Percentiles rank a stretch among this genome's conserved stretches.
These are phyloP conservation scores for Acanthopleura granulata DNA, from an alignment of 2,888 invertebrate genomes.

Conservation along the genomic window DNA sequence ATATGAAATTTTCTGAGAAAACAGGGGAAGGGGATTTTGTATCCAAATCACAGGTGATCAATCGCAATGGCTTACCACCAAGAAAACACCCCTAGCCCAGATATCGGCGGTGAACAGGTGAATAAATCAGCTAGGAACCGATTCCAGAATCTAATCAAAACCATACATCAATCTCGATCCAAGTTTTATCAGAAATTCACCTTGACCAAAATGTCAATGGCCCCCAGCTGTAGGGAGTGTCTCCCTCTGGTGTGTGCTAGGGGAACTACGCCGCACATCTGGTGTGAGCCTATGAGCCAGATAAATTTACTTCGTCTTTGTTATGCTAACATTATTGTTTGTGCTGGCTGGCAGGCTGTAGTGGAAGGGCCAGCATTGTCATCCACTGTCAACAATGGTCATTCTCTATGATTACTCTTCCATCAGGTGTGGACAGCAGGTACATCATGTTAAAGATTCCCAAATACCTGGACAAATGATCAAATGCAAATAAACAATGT, in stretches of 20 bases:
- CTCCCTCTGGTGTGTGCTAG: not conserved
- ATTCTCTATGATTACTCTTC: too few species aligned
- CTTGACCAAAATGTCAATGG: slow-evolving; percentile 8
- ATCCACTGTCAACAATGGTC: not conserved
- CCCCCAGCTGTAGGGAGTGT: not conserved
- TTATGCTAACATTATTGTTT: slow-evolving; percentile 20
- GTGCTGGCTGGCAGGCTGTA: not conserved
- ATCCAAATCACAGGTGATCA: not conserved
- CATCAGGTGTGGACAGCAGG: too few species aligned
- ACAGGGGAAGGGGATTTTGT: not conserved
- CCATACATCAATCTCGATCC: not conserved
- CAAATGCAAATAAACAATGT: too few species aligned
- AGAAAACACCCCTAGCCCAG: not conserved
- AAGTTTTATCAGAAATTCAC: slow-evolving; percentile 1
- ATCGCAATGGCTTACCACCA: not conserved
- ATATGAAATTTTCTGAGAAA: slow-evolving; percentile 16
- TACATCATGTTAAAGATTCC: too few species aligned
- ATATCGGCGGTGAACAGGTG: too few species aligned
- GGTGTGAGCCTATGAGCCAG: not conserved
- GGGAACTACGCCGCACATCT: not conserved
- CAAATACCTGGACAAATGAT: too few species aligned
- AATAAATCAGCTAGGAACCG: too few species aligned
- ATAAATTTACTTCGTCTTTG: slow-evolving; percentile 18
- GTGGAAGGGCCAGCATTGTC: not conserved
- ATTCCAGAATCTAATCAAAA: not conserved